Percentiles rank a stretch among this genome's conserved stretches.
phyloP scores from a whole-genome alignment of 1,140 invertebrate species.

The Heliothis subflexa region DNA sequence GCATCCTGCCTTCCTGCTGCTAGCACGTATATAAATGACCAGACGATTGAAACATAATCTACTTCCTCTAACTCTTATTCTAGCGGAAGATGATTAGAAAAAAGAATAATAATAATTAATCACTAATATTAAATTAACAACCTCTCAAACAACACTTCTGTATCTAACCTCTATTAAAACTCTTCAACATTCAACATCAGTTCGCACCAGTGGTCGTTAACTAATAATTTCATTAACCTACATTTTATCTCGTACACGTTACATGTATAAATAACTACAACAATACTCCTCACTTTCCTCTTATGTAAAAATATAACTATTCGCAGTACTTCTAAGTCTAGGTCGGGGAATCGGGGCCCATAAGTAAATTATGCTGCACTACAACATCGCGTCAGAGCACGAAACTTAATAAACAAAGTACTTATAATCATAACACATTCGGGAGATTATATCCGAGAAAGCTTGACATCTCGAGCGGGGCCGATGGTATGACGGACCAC shows the following conservation, averaged over 20 bases:
- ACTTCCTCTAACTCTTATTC: slow-evolving; percentile 56
- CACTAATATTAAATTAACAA: slow-evolving; percentile 79
- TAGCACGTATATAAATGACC: slow-evolving; percentile 67
- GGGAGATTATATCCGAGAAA: not conserved
- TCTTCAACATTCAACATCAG: slow-evolving; percentile 84
- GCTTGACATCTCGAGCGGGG: not conserved
- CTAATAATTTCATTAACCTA: slow-evolving; percentile 74
- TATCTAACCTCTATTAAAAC: slow-evolving; percentile 83
- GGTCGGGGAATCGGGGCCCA: slow-evolving; percentile 4
- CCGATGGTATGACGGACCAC: not conserved
- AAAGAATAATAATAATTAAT: slow-evolving; percentile 64
- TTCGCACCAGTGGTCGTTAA: slow-evolving; percentile 83
- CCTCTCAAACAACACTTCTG: slow-evolving; percentile 76
- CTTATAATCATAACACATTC: not conserved
- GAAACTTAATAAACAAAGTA: slow-evolving; percentile 15
- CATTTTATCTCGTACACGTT: slow-evolving; percentile 49
- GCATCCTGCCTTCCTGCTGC: slow-evolving; percentile 51
- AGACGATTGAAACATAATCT: slow-evolving; percentile 60
- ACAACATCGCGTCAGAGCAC: slow-evolving; percentile 15
- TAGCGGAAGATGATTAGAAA: slow-evolving; percentile 68
- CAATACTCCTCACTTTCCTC: slow-evolving; percentile 64
- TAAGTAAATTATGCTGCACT: slow-evolving; percentile 31
- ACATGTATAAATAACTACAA: slow-evolving; percentile 62
- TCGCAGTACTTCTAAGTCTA: slow-evolving; percentile 53
- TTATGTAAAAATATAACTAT: slow-evolving; percentile 83